phyloP scores from a whole-genome alignment of 2,113 vertebrate species.

The Oreotrochilus melanogaster region DNA sequence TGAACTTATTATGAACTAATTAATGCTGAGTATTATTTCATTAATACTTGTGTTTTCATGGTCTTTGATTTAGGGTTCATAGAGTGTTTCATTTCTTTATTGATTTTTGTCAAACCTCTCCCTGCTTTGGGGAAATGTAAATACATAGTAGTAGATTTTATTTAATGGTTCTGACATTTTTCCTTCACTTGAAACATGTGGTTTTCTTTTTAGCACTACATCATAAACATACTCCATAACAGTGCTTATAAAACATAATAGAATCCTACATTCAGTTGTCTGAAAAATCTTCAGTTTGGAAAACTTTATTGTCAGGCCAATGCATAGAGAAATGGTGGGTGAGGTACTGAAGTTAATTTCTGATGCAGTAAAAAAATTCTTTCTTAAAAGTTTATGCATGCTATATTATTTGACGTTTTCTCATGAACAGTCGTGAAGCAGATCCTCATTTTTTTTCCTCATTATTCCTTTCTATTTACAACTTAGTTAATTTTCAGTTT shows the following conservation, averaged over 20 bases:
- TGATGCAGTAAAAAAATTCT: not conserved
- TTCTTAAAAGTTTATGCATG: not conserved
- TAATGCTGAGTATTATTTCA: too few relatives aligned
- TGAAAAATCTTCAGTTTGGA: not conserved
- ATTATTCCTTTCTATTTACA: not conserved
- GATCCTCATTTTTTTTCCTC: not conserved
- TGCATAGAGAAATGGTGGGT: not conserved
- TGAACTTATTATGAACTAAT: not conserved
- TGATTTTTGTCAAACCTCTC: not conserved
- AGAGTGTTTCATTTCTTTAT: not conserved
- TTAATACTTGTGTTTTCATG: not conserved
- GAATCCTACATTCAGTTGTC: not conserved
- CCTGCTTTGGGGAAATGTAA: not conserved
- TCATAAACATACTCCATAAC: not conserved
- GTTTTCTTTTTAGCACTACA: not conserved
- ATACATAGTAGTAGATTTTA: not conserved
- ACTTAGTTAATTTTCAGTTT: not conserved
- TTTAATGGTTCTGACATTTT: not conserved
- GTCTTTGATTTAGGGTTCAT: not conserved
- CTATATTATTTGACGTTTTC: not conserved
- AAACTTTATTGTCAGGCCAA: not conserved
- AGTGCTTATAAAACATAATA: not conserved
- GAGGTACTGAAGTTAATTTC: not conserved
- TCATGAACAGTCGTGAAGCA: not conserved
- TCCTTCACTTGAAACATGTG: not conserved